Evolutionary conservation across 2,113 vertebrate genomes (phyloP), one percentile per base, ranked within the genome.

Genomic region (Melanostigma gelatinosum): DNA sequence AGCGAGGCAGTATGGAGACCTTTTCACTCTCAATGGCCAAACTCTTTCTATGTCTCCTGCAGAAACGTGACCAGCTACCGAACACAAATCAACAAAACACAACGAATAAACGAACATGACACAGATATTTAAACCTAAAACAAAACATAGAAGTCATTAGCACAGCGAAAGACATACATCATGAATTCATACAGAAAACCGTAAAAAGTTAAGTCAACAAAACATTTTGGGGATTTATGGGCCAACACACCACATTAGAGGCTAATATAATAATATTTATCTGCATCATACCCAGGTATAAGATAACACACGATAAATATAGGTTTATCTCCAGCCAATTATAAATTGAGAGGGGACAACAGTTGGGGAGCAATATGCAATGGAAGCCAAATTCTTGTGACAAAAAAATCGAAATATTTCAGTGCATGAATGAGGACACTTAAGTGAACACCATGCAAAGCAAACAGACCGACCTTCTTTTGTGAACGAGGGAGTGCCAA

Each of bases 181-280:
- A 70, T 93, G 85, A 67, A 65, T 66, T 65, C 27, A 80, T 84
- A 87, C 85, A 83, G 66, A 75, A 84, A 87, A 75, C 60, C 24
- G 72, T 58, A 69, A 86, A 86, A 22, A 16, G 60, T 79, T 75
- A 72, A 60, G 4, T 76, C 73, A 44, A 24, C 24, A 87, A 77
- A 80, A 76, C 11, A 65, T 82, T 80, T 60, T 18, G 27, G 27
- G 27, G n/a, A 65, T 77, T 1, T 18, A 54, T 78, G 84, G 85
- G 88, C 84, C 87, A 89, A 87, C 77, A 93, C 88, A 87, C 84
- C 65, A 81, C 83, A 82, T 63, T 81, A 85, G 74, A 84, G 82
- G 85, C 84, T 78, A 90, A 77, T 80, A 92, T 84, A 81, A 72
- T 88, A 72, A 85, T 91, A 89, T 85, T 54, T 79, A 87, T 90